Evolutionary conservation across 1,140 invertebrate genomes (phyloP).

Genomic region (Zaprionus capensis): DNA sequence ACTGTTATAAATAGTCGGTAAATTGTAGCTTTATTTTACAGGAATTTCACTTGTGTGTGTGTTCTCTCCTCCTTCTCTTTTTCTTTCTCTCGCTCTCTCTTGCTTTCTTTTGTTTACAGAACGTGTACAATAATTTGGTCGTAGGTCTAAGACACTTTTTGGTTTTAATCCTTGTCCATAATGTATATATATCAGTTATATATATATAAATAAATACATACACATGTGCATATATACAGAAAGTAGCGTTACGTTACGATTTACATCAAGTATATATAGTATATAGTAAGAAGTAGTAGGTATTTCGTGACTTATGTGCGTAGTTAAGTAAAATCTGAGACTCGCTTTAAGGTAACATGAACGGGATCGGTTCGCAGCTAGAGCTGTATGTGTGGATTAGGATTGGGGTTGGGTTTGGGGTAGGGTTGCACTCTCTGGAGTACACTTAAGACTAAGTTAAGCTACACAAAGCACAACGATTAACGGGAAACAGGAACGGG

Average conservation of each 20-base stretch:
- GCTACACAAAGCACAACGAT: slow-evolving; percentile 41
- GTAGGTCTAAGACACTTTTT: slow-evolving; percentile 83
- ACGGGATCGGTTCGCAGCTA: slow-evolving; percentile 18
- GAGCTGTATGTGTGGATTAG: not conserved
- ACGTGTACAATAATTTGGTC: slow-evolving; percentile 75
- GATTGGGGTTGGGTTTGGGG: not conserved
- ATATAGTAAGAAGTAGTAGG: slow-evolving; percentile 53
- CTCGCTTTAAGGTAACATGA: slow-evolving; percentile 65
- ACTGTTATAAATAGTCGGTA: slow-evolving; percentile 51
- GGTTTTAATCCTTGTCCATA: slow-evolving; percentile 72
- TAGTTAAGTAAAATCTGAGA: slow-evolving; percentile 82
- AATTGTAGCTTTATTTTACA: slow-evolving; percentile 54
- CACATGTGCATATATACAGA: slow-evolving; percentile 67
- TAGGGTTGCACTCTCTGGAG: slow-evolving; percentile 45
- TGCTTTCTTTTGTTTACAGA: slow-evolving; percentile 38
- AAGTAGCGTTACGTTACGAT: slow-evolving; percentile 50
- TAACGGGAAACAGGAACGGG: not conserved
- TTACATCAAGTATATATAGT: slow-evolving; percentile 25
- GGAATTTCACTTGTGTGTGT: slow-evolving; percentile 38
- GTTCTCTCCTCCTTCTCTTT: slow-evolving; percentile 22
- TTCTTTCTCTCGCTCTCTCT: slow-evolving; percentile 19
- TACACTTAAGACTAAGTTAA: slow-evolving; percentile 70
- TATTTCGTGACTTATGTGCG: slow-evolving; percentile 77
- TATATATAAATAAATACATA: slow-evolving; percentile 50
- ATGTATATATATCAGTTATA: slow-evolving; percentile 14